phyloP scores from a whole-genome alignment of 2,113 vertebrate genomes.

The Sylvicapra grimmia region DNA sequence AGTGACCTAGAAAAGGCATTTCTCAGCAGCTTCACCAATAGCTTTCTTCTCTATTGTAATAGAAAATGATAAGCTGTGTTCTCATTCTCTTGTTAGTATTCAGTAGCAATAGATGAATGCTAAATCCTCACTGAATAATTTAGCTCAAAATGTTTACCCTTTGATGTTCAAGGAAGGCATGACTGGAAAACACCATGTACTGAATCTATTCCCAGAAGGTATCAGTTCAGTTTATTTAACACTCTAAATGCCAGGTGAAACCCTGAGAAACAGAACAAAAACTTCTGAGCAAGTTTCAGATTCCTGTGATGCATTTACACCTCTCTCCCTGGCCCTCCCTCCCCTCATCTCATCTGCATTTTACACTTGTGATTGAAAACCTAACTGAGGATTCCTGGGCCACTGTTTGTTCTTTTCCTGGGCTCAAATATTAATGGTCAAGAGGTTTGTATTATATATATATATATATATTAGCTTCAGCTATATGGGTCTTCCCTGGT shows the following conservation, averaged over 20 bases:
- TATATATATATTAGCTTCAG: background rate
- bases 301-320: background rate
- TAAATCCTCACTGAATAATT: constrained; percentile 79
- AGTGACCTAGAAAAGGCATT: background rate
- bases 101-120: constrained; percentile 63
- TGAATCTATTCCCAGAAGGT: constrained; percentile 69
- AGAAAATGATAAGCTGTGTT: constrained; percentile 55
- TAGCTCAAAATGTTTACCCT: constrained; percentile 72
- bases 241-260: constrained; percentile 54
- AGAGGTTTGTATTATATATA: background rate
- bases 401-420: background rate
- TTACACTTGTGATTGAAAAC: background rate
- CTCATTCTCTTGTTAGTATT: constrained; percentile 69
- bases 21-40: background rate
- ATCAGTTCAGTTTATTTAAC: constrained; percentile 55
- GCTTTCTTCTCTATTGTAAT: constrained; percentile 32
- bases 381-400: background rate
- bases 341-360: background rate
- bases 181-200: constrained; percentile 67
- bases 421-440: background rate
- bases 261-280: constrained; percentile 9
- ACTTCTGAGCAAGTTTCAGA: constrained; percentile 40
- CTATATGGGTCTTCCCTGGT: background rate
- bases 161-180: constrained; percentile 66
- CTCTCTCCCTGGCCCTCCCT: accelerated